These are phyloP conservation scores for Gymnocheta viridis DNA, from an alignment of 2,888 invertebrate species.

Conservation along the genomic window DNA sequence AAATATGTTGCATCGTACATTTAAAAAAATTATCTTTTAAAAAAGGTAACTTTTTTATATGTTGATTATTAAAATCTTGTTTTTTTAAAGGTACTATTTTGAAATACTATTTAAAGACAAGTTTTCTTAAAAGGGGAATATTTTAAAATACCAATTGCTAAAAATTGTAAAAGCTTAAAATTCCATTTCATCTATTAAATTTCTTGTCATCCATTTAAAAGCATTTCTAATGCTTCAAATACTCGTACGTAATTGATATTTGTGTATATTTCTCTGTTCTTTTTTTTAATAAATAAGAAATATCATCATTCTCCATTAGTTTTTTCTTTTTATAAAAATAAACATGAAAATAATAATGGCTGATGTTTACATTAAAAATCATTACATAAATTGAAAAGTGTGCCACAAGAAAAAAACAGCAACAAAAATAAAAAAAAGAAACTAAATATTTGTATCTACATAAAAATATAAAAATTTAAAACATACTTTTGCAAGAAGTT, in stretches of 20 bases:
- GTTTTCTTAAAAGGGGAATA: too few species aligned
- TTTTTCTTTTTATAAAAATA: constrained; percentile 9
- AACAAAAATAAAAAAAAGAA: constrained; percentile 4
- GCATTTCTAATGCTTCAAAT: not conserved
- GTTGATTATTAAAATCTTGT: too few species aligned
- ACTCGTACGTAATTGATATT: constrained; percentile 27
- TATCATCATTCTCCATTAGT: constrained; percentile 34
- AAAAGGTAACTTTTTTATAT: too few species aligned
- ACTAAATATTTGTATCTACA: constrained; percentile 28
- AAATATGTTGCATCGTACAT: too few species aligned
- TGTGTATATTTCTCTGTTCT: not conserved
- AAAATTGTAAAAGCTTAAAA: too few species aligned
- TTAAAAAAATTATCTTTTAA: too few species aligned
- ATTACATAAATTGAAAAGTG: constrained; percentile 67
- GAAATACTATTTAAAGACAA: too few species aligned
- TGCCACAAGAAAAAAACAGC: constrained; percentile 56
- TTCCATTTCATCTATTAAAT: not conserved
- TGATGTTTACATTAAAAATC: constrained; percentile 65
- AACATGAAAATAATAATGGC: constrained; percentile 54
- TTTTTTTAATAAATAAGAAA: constrained; percentile 1
- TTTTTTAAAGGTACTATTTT: too few species aligned
- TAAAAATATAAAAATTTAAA: not conserved
- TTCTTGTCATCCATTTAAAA: not conserved
- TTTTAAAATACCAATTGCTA: too few species aligned
- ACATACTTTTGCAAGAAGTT: constrained; percentile 23